phyloP scores from a whole-genome alignment of 2,113 vertebrate species.

The Brachirus orientalis region DNA sequence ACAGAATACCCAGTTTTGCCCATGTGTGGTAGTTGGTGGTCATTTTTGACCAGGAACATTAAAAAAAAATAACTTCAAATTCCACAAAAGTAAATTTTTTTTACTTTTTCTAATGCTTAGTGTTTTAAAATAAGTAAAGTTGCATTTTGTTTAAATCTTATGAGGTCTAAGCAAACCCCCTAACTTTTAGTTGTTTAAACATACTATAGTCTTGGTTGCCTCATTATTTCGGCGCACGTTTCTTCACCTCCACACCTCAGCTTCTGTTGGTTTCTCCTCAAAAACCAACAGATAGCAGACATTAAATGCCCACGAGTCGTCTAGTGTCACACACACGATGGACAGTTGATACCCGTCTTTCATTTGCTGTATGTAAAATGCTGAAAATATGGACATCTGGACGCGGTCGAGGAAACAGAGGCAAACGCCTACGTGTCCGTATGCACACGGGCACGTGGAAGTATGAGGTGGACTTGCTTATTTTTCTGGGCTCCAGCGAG shows the following conservation, averaged over 20 bases:
- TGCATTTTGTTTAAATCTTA: too few relatives aligned
- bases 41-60: too few relatives aligned
- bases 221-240: too few relatives aligned
- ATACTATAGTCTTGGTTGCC: too few relatives aligned
- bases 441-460: slow-evolving; percentile 9
- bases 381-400: slow-evolving; percentile 64
- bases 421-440: slow-evolving; percentile 9
- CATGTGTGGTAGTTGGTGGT: too few relatives aligned
- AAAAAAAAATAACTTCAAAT: too few relatives aligned
- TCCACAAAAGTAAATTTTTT: too few relatives aligned
- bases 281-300: slow-evolving; percentile 12
- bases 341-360: slow-evolving; percentile 13
- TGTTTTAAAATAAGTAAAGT: too few relatives aligned
- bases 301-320: slow-evolving; percentile 15
- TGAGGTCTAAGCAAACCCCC: too few relatives aligned
- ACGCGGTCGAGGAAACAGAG: slow-evolving; percentile 47
- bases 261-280: slow-evolving; percentile 19
- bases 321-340: slow-evolving; percentile 26
- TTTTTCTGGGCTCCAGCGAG: slow-evolving; percentile 52
- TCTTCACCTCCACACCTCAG: slow-evolving; percentile 3
- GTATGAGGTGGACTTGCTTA: slow-evolving; percentile 40
- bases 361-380: slow-evolving; percentile 34
- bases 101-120: too few relatives aligned
- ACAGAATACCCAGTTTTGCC: too few relatives aligned
- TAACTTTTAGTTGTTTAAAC: too few relatives aligned